Conservation (phyloP, 2,113 vertebrate genomes). For the Sminthopsis crassicaudata region DNA sequence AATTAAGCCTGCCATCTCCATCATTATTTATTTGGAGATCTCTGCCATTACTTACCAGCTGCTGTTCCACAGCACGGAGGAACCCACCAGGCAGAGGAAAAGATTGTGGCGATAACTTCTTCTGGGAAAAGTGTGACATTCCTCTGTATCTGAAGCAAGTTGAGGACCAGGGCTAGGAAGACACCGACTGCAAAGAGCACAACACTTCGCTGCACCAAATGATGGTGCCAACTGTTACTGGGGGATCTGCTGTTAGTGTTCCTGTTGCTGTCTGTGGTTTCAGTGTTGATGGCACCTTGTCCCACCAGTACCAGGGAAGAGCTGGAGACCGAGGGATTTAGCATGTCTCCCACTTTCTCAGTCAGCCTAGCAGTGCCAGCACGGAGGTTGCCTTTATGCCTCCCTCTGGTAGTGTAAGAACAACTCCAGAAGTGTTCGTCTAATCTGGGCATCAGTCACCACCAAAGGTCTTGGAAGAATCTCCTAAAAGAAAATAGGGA, state of each 20-base stretch:
- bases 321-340: slow-evolving; percentile 52
- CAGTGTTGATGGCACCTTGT: background rate
- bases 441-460: slow-evolving; percentile 89
- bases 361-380: slow-evolving; percentile 82
- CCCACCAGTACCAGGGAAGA: slow-evolving; percentile 59
- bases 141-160: slow-evolving; percentile 95
- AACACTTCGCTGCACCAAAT: slow-evolving; percentile 91
- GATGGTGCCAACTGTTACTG: slow-evolving; percentile 84
- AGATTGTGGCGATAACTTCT: slow-evolving; percentile 93
- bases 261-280: background rate
- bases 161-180: slow-evolving; percentile 95
- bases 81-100: slow-evolving; percentile 99
- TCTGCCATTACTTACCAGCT: slow-evolving; percentile 88
- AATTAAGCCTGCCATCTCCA: background rate
- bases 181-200: slow-evolving; percentile 96
- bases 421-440: slow-evolving; percentile 92
- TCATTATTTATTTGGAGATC: background rate
- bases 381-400: slow-evolving; percentile 79
- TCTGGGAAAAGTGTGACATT: slow-evolving; percentile 95
- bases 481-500: background rate
- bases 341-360: slow-evolving; percentile 86
- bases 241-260: slow-evolving; percentile 23
- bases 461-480: slow-evolving; percentile 17
- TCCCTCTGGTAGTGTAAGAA: slow-evolving; percentile 82
- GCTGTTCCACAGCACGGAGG: slow-evolving; percentile 96